These are phyloP conservation scores for Araneus ventricosus DNA, from an alignment of 1,140 invertebrate genomes.

Conservation along the genomic window DNA sequence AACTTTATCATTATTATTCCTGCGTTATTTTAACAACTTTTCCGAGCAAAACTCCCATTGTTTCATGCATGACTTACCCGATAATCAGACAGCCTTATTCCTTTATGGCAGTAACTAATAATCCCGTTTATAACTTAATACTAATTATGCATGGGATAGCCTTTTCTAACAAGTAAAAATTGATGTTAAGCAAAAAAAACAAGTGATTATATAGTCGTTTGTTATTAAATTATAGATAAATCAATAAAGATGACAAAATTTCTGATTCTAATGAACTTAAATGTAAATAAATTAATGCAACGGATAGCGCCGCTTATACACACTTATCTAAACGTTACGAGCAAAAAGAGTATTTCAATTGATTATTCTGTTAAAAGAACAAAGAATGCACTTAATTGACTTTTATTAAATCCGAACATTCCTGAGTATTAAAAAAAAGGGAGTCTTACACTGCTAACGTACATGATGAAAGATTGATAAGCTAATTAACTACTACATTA, in stretches of 20 bases:
- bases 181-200: too few relatives aligned
- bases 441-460: not conserved
- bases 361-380: not conserved
- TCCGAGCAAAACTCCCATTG: too few relatives aligned
- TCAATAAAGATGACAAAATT: not conserved
- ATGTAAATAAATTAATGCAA: not conserved
- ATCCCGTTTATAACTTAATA: too few relatives aligned
- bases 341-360: not conserved
- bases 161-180: too few relatives aligned
- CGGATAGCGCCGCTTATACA: not conserved
- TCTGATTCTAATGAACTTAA: not conserved
- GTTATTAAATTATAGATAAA: too few relatives aligned
- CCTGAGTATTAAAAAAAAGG: not conserved
- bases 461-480: constrained; percentile 30
- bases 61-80: too few relatives aligned
- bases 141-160: too few relatives aligned
- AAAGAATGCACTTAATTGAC: constrained; percentile 7
- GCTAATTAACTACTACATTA: constrained; percentile 29
- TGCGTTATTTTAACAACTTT: too few relatives aligned
- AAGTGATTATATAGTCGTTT: too few relatives aligned
- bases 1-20: too few relatives aligned
- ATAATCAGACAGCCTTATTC: too few relatives aligned
- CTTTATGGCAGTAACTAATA: too few relatives aligned
- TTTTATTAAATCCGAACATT: constrained; percentile 9
- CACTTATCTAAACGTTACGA: not conserved